phyloP scores from a whole-genome alignment of 1,140 invertebrate species.

The Drosophila elegans region DNA sequence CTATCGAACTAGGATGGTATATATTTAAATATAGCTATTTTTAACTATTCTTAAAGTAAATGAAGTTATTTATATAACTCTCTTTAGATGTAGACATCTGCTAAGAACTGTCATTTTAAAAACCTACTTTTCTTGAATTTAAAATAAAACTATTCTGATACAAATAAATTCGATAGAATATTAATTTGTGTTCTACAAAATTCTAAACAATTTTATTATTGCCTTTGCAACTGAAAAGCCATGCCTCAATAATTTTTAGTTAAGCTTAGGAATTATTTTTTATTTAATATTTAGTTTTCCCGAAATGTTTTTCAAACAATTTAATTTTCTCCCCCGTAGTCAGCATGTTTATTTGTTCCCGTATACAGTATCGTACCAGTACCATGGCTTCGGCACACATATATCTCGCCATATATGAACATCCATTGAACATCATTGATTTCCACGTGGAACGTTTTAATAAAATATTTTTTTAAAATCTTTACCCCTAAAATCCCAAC shows the following conservation, averaged over 20 bases:
- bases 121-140: too few species aligned
- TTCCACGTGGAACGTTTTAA: slow-evolving; percentile 52
- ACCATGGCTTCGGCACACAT: slow-evolving; percentile 26
- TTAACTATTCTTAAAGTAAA: neutral
- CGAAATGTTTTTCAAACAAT: neutral
- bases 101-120: neutral
- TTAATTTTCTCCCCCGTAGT: slow-evolving; percentile 14
- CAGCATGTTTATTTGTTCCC: slow-evolving; percentile 25
- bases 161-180: too few species aligned
- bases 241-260: neutral
- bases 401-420: slow-evolving; percentile 26
- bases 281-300: neutral
- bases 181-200: too few species aligned
- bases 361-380: slow-evolving; percentile 11
- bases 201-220: too few species aligned
- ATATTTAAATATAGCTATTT: neutral
- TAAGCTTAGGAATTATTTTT: neutral
- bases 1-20: neutral
- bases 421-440: slow-evolving; percentile 17
- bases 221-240: too few species aligned
- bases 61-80: neutral
- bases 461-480: slow-evolving; percentile 63
- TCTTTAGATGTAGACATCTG: neutral
- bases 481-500: slow-evolving; percentile 68
- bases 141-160: too few species aligned